phyloP scores from a whole-genome alignment of 2,888 invertebrate genomes.

The Oasisia sp. region DNA sequence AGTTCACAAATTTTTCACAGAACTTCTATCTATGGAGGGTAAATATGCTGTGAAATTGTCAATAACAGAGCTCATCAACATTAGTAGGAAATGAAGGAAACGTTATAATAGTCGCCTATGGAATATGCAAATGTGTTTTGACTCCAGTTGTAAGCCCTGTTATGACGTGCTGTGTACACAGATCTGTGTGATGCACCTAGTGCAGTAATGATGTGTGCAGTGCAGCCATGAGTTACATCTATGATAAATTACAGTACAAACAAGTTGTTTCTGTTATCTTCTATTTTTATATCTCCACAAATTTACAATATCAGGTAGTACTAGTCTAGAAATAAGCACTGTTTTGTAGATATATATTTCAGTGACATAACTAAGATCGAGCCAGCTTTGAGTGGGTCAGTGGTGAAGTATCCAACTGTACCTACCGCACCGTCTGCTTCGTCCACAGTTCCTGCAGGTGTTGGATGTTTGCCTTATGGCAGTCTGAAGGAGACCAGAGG shows the following conservation, averaged over 20 bases:
- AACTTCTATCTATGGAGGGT: too few species aligned
- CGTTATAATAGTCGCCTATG: too few species aligned
- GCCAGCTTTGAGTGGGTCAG: not conserved
- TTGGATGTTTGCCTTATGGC: constrained; percentile 70
- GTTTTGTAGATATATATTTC: not conserved
- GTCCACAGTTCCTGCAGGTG: constrained; percentile 83
- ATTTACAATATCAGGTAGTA: not conserved
- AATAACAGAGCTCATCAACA: too few species aligned
- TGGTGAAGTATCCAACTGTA: not conserved
- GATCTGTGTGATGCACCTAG: too few species aligned
- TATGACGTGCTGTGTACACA: too few species aligned
- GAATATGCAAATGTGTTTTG: too few species aligned
- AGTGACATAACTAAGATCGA: constrained; percentile 55
- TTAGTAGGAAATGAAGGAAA: too few species aligned
- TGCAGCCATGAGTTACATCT: not conserved
- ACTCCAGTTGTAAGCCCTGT: too few species aligned
- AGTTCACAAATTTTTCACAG: too few species aligned
- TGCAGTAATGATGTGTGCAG: too few species aligned
- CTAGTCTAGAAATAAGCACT: not conserved
- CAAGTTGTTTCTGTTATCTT: not conserved
- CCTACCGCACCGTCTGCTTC: constrained; percentile 76
- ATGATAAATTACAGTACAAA: too few species aligned
- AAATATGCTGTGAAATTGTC: too few species aligned
- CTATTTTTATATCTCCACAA: not conserved
- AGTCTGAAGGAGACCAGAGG: constrained; percentile 44